Conservation (phyloP, 2,113 vertebrate genomes). For the Sorex araneus region DNA sequence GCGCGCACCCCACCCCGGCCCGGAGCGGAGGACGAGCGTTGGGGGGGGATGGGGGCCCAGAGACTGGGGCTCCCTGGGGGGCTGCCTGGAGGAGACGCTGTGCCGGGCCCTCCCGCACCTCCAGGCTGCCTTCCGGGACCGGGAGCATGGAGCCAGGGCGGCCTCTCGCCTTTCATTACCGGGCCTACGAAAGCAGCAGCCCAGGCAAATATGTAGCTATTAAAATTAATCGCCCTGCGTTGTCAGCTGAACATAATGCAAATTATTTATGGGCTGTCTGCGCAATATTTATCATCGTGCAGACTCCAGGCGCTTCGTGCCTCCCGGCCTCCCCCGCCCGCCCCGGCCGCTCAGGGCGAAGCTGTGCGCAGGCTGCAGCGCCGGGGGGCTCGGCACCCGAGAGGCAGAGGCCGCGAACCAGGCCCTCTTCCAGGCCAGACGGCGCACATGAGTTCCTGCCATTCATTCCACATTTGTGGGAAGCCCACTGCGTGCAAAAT, state of each 20-base stretch:
- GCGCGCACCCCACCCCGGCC: constrained; percentile 14
- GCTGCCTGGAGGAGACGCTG: constrained; percentile 29
- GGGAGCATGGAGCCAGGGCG: constrained; percentile 88
- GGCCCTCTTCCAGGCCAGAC: constrained; percentile 8
- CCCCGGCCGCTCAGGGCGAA: constrained; percentile 69
- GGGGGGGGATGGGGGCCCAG: background rate
- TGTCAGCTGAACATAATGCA: constrained; percentile 93
- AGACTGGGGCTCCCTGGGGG: background rate
- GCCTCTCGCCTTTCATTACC: constrained; percentile 91
- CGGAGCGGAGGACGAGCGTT: background rate
- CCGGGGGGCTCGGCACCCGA: constrained; percentile 50
- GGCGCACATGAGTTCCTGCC: constrained; percentile 31
- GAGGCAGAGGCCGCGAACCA: constrained; percentile 12
- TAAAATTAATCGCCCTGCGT: constrained; percentile 93
- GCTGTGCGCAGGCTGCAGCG: constrained; percentile 30
- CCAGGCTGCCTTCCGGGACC: constrained; percentile 69
- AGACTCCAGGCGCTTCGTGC: constrained; percentile 85
- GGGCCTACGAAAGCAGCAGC: constrained; percentile 92
- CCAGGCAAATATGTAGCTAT: constrained; percentile 93
- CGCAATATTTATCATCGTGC: constrained; percentile 89
- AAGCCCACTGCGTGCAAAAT: constrained; percentile 54
- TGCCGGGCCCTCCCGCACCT: constrained; percentile 33
- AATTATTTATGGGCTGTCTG: constrained; percentile 93
- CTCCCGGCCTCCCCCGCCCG: constrained; percentile 81
- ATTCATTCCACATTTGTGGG: constrained; percentile 1